Base-by-base conservation (phyloP, 2,113 vertebrate genomes). In the Athene cunicularia region DNA sequence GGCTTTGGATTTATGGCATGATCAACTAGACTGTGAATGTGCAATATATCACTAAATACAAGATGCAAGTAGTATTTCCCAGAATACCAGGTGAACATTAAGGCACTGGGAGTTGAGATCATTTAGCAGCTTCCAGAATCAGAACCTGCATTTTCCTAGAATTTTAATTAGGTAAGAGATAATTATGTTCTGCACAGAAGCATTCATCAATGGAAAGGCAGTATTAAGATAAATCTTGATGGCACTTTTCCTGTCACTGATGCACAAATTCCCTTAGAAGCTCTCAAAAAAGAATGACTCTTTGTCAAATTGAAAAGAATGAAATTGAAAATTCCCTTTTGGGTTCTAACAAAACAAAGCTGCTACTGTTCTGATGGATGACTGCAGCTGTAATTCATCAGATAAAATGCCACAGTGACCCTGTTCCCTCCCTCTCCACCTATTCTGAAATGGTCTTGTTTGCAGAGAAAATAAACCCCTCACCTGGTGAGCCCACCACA, bases 401-500 rank as follows among this genome's bases (percentile, higher is more conserved):
- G 84, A 45, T 88, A 60, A 91, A 88, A 64, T 56, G 35, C 76
- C 49, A 53, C 50, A 70, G 76, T 58, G 73, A 41, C 27, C 22
- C 53, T 30, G 17, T 37, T 59, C 22, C 76, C 55, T 60, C 26
- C 60, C 59, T 67, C 11, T 62, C 58, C 35, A n/a, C 32, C 58
- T 70, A 3, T 27, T 66, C 68, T 68, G 49, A 75, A 80, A 37
- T 10, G 13, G 41, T 39, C 59, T 62, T 39, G 35, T 53, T 49
- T 55, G 56, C 64, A 86, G 83, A 66, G 76, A 95, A 66, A 80
- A 88, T 27, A 53, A 93, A 24, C 18, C 53, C 97, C 98, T 98
- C 89, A 99, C 99, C 99, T 99, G 99, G 98, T 99, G 99, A 74
- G 99, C 99, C 99, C 99, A 99, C 99, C 99, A 99, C 96, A 99